Base-by-base conservation (phyloP, 1,140 invertebrate species). In the Drosophila mauritiana region DNA sequence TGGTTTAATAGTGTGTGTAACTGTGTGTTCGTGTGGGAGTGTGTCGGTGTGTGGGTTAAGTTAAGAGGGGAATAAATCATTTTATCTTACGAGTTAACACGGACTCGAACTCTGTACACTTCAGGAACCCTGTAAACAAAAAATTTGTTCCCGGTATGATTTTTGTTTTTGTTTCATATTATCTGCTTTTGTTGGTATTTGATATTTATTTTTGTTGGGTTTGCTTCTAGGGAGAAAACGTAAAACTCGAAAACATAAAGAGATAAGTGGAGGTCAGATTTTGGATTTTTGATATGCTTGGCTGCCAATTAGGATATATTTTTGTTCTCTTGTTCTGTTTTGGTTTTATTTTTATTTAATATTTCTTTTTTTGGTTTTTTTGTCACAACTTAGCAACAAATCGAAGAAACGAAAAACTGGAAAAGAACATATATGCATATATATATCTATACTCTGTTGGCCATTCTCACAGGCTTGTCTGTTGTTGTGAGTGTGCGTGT, bases 51-150 rank as follows among this genome's bases (percentile, higher is more conserved):
- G 68, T 62, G 68, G 59, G 75, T 78, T 68, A 61, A 74, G 64
- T 65, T 59, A 68, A 68, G 79, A 79, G 72, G 67, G 59, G 76
- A 91, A 79, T 81, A 80, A 90, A 90, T 91, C 61, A 89, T 81
- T 83, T 90, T 90, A 92, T 93, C 94, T 95, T 96, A 96, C 95
- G 95, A 94, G 93, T 95, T 95, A 91, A 95, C 93, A 94, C 95
- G 94, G 93, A 95, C 94, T 94, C 95, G 95, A 94, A 95, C 94
- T 94, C 94, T 94, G 95, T 95, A 96, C 94, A 94, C 94, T 93
- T 95, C 94, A 92, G 93, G 94, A 92, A 96, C 93, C 95, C 95
- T 96, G 95, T 92, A 96, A 96, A 94, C 95, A 93, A 95, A 94
- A 94, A 94, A 95, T 93, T 86, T 83, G 83, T 86, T 88, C 83